Evolutionary conservation across 1,140 invertebrate species (phyloP), one percentile per base, ranked within the genome.

Genomic region (Plodia interpunctella): DNA sequence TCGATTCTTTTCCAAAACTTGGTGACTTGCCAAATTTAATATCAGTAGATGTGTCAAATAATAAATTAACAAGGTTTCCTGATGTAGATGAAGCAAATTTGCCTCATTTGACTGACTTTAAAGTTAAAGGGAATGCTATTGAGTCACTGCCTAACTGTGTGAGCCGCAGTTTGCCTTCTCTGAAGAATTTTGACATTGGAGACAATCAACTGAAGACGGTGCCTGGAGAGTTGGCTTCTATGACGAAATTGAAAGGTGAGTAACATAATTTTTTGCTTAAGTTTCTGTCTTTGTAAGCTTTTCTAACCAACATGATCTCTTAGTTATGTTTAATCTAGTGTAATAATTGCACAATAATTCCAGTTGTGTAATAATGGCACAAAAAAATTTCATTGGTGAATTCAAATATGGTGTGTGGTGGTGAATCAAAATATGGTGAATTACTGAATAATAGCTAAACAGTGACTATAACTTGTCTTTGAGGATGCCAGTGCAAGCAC

Each of bases 131-230:
- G 5, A 97, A 97, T 83, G 65, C 90, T 59, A 94, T 97, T 60
- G 84, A 89, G 51, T 76, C 86, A 57, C 88, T 97, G 25, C 93
- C 95, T 0, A 53, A 74, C 15, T 89, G 90, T 55, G 91, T 97
- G 15, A 83, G 73, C 13, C 66, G 82, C 1, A 78, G 61, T 53
- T 79, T 97, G 21, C 78, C 91, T 11, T 89, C 91, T 11, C 74
- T 96, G 35, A 96, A 95, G 80, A 82, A 92, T 20, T 90, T 96
- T 32, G 93, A 96, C 84, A 74, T 96, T 2, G 90, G 92, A 8
- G 87, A 92, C 9, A 97, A 97, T 85, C 82, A 90, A 59, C 75
- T 97, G 18, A 91, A 88, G 55, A 70, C 78, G 4, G 78, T 95
- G 4, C 94, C 94, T 20, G 91, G 91, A 21, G 92, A 94, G 79